phyloP scores from a whole-genome alignment of 2,113 vertebrate genomes.

The Thymallus thymallus region DNA sequence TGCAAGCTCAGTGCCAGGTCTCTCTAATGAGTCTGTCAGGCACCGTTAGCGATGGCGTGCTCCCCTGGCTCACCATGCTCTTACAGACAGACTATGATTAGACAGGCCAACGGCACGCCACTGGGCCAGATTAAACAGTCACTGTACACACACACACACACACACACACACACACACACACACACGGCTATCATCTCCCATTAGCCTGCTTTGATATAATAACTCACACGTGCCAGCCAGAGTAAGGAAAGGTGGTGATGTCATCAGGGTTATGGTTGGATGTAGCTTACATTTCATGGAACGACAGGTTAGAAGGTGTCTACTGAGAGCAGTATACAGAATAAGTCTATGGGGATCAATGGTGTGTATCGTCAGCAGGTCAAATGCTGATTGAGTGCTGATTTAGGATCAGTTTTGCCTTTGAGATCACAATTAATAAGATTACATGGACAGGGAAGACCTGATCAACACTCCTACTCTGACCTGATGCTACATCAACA shows the following conservation, averaged over 20 bases:
- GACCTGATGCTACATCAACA: no score
- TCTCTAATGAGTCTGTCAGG: constrained; percentile 78
- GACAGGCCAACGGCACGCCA: constrained; percentile 72
- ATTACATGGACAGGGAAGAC: no score
- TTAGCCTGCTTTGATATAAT: constrained; percentile 63
- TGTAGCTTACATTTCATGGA: background rate
- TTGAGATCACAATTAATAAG: no score
- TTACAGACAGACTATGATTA: constrained; percentile 75
- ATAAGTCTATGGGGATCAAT: no score
- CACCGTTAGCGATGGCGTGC: constrained; percentile 71
- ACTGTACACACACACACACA: constrained; percentile 52
- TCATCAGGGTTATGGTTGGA: constrained; percentile 39
- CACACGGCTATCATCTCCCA: constrained; percentile 52
- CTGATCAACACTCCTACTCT: no score
- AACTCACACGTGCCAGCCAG: constrained; percentile 56
- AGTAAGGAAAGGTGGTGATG: constrained; percentile 49
- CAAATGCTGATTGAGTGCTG: no score
- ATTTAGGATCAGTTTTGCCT: no score
- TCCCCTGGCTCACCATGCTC: constrained; percentile 71
- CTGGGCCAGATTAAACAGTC: constrained; percentile 74
- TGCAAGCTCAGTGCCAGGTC: constrained; percentile 70
- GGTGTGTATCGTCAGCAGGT: no score
- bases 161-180: constrained; percentile 47
- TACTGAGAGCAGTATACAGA: no score
- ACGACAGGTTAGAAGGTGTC: background rate